phyloP scores from a whole-genome alignment of 1,140 invertebrate species.

The Apocrypta bakeri region DNA sequence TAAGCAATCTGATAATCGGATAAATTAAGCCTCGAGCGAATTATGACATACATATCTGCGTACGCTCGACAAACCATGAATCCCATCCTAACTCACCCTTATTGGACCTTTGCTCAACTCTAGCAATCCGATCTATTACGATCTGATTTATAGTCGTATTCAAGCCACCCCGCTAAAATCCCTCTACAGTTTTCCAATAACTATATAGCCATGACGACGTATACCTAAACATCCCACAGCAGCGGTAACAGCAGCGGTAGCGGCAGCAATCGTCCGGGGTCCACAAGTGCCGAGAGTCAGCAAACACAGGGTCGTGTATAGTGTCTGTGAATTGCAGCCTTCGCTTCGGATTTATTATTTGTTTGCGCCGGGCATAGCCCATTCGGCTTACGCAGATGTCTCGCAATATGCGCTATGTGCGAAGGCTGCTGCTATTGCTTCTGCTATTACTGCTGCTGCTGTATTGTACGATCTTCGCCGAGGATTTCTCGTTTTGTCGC shows the following conservation, averaged over 20 bases:
- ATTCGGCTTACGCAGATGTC: constrained; percentile 14
- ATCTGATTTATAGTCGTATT: background rate
- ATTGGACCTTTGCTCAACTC: background rate
- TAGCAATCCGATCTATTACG: constrained; percentile 6
- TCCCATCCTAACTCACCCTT: too few species aligned
- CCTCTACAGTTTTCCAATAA: background rate
- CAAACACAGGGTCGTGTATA: background rate
- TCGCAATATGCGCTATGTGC: background rate
- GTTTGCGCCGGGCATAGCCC: constrained; percentile 20
- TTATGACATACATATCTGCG: background rate
- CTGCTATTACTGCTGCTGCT: too few species aligned
- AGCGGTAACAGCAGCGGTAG: background rate
- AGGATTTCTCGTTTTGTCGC: too few species aligned
- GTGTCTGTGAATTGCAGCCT: background rate
- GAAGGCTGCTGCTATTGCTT: too few species aligned
- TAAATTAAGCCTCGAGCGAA: background rate
- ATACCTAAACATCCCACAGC: background rate
- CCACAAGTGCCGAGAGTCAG: constrained; percentile 4
- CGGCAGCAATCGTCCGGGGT: background rate
- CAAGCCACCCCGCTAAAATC: background rate
- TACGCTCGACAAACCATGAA: background rate
- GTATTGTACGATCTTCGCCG: too few species aligned
- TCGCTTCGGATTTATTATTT: constrained; percentile 23
- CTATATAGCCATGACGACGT: too few species aligned
- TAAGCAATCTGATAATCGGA: background rate